Conservation (phyloP, 2,888 invertebrate genomes). For the Thecophora atra region DNA sequence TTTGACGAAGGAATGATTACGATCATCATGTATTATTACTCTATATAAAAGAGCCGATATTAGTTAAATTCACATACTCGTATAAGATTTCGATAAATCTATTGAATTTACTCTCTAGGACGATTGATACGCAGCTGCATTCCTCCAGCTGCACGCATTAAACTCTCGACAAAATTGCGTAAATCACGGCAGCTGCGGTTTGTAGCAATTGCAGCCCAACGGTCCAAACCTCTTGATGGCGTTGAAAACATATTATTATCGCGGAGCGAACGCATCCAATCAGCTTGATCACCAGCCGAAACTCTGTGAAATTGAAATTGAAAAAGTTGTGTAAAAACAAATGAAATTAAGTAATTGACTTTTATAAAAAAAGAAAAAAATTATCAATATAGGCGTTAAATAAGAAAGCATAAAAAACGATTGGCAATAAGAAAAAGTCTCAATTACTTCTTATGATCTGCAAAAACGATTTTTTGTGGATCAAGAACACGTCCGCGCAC, state of each 20-base stretch:
- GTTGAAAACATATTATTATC: conserved; percentile 66
- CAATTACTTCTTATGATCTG: conserved; percentile 56
- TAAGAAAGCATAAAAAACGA: too few relatives aligned
- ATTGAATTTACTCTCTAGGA: conserved; percentile 56
- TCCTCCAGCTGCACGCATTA: conserved; percentile 65
- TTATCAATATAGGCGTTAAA: too few relatives aligned
- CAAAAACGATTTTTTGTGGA: conserved; percentile 73
- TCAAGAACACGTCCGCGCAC: conserved; percentile 75
- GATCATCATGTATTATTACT: conserved; percentile 68
- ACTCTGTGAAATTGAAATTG: conserved; percentile 47
- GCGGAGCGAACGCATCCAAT: conserved; percentile 81
- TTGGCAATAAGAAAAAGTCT: too few relatives aligned
- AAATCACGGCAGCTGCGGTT: conserved; percentile 53
- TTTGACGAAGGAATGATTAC: conserved; percentile 71
- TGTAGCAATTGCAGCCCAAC: conserved; percentile 66
- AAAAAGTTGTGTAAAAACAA: background rate
- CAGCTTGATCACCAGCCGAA: conserved; percentile 71
- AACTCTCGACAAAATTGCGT: conserved; percentile 52
- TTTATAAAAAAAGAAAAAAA: too few relatives aligned
- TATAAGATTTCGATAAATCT: background rate
- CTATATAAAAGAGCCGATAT: conserved; percentile 44
- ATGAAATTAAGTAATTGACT: too few relatives aligned
- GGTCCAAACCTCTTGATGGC: conserved; percentile 57
- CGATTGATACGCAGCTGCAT: conserved; percentile 67
- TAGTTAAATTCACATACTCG: background rate